Percentiles rank a stretch among this genome's conserved stretches.
These are phyloP conservation scores for Myathropa florea DNA, from an alignment of 2,888 invertebrate species.

Conservation along the genomic window DNA sequence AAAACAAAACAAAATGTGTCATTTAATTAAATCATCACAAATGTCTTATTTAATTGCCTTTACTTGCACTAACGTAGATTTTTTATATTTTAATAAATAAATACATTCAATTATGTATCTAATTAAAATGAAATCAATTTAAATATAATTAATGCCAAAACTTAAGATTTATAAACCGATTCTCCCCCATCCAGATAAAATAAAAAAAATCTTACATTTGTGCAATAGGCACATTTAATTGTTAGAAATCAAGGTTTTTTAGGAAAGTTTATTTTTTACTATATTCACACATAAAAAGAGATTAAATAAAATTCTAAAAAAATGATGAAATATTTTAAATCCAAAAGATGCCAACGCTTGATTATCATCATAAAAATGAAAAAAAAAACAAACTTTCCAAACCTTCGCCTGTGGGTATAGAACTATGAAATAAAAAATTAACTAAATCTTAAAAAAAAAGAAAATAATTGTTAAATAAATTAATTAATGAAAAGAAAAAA, in stretches of 20 bases:
- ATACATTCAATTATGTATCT: conserved; percentile 7
- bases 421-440: conserved; percentile 14
- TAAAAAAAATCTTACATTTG: background rate
- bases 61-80: conserved; percentile 68
- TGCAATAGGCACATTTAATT: conserved; percentile 23
- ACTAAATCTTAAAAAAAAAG: conserved; percentile 10
- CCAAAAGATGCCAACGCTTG: conserved; percentile 68
- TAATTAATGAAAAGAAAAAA: conserved; percentile 9
- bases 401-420: conserved; percentile 30
- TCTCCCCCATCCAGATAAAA: conserved; percentile 29
- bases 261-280: conserved; percentile 19
- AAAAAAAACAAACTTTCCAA: background rate
- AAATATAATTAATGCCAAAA: conserved; percentile 60
- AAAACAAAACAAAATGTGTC: conserved; percentile 16
- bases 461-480: conserved; percentile 32
- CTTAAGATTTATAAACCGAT: conserved; percentile 40
- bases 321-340: background rate
- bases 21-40: conserved; percentile 44
- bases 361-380: conserved; percentile 25
- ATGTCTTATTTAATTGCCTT: conserved; percentile 63
- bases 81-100: conserved; percentile 39
- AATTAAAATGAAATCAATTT: conserved; percentile 11
- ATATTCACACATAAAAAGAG: conserved; percentile 20
- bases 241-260: conserved; percentile 26
- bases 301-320: conserved; percentile 11